These are phyloP conservation scores for Ylistrum balloti DNA, from an alignment of 1,140 invertebrate genomes.

Conservation along the genomic window DNA sequence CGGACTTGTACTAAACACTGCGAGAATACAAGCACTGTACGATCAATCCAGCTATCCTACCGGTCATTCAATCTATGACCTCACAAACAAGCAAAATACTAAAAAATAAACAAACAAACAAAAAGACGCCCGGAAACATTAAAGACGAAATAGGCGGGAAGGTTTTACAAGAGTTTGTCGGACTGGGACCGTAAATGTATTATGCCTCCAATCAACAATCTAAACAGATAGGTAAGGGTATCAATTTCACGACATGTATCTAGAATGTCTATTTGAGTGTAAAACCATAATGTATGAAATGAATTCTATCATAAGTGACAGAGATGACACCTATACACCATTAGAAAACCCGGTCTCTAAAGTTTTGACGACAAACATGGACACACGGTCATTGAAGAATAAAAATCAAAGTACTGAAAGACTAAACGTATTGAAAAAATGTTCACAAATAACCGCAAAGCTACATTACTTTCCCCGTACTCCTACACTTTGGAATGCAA, in stretches of 20 bases:
- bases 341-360: slow-evolving; percentile 47
- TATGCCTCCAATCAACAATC: not conserved
- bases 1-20: not conserved
- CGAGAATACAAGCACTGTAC: not conserved
- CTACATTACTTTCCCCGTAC: too few relatives aligned
- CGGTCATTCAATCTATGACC: slow-evolving; percentile 43
- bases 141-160: slow-evolving; percentile 56
- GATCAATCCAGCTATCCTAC: slow-evolving; percentile 60
- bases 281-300: slow-evolving; percentile 49
- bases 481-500: too few relatives aligned
- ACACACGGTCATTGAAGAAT: not conserved
- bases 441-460: too few relatives aligned
- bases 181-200: slow-evolving; percentile 60
- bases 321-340: slow-evolving; percentile 43
- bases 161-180: slow-evolving; percentile 56
- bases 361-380: slow-evolving; percentile 50
- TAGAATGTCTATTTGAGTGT: not conserved
- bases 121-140: slow-evolving; percentile 56
- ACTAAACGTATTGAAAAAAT: too few relatives aligned
- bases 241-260: not conserved
- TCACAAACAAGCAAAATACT: too few relatives aligned
- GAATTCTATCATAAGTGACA: slow-evolving; percentile 46
- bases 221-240: not conserved
- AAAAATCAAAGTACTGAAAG: too few relatives aligned
- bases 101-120: too few relatives aligned